Evolutionary conservation across 2,797 vertebrate species (phyloP), one percentile per base, ranked within the genome.

Genomic region (Allochrocebus solatus): DNA sequence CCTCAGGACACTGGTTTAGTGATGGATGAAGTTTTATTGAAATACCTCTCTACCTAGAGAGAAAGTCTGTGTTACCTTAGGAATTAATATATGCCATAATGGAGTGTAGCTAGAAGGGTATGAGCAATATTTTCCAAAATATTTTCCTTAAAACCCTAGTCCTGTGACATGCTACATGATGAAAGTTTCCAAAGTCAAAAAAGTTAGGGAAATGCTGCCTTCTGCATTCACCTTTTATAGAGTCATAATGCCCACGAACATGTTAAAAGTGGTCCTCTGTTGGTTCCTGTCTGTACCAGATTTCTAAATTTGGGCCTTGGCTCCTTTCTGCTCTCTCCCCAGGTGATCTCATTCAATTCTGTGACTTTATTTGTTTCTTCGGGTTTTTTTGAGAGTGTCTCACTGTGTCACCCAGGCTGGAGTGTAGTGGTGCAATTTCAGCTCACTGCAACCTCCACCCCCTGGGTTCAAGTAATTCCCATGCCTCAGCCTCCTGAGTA

Each of bases 251-350:
- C 22, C 13, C 28, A n/a, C 0, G 4, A 91, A 39, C 67, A 19
- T 46, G 39, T 74, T 82, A 17, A 78, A 90, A 83, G 14, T 89
- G n/a, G 39, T 84, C 30, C 76, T 88, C 33, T 72, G 50, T 22
- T 84, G n/a, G 36, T 57, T 88, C 53, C 64, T 85, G 2, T 91
- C 28, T 55, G 2, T 70, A 89, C 22, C 80, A 96, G 83, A 70
- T 97, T 93, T 92, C 84, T 91, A 43, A 91, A 78, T 89, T 33
- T 64, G 30, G 75, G 67, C 39, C 79, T 89, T 76, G 50, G 53
- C 43, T 92, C 30, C 50, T 96, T 53, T 81, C 64, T 70, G 33
- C 8, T 59, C 2, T 61, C 80, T 89, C 43, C 50, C 61, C 72
- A 84, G 19, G 55, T 59, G 36, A 92, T 43, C 76, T 95, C 19